These are phyloP conservation scores for Redunca redunca DNA, from an alignment of 2,113 vertebrate species.

Conservation along the genomic window DNA sequence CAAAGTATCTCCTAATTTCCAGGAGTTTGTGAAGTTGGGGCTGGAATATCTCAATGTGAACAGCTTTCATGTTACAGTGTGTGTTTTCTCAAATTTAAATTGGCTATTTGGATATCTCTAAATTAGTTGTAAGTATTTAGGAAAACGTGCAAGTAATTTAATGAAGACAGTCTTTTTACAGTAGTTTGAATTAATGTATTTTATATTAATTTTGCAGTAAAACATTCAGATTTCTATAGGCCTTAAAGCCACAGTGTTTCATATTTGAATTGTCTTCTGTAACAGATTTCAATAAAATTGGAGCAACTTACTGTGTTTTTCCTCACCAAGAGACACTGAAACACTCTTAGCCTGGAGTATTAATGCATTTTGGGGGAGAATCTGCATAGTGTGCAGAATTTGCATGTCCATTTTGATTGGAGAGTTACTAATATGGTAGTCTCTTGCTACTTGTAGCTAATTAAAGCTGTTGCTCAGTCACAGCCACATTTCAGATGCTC, in stretches of 20 bases:
- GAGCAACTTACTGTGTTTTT: conserved; percentile 30
- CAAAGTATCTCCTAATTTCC: neutral
- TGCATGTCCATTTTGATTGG: neutral
- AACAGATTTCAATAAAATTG: conserved; percentile 56
- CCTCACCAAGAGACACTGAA: neutral
- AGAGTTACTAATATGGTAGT: neutral
- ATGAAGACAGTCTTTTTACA: neutral
- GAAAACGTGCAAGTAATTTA: neutral
- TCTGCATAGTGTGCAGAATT: neutral
- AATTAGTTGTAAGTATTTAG: neutral
- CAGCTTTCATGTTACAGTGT: neutral
- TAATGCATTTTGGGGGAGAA: neutral
- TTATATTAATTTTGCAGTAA: conserved; percentile 54
- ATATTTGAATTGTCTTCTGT: conserved; percentile 36
- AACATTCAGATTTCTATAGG: neutral
- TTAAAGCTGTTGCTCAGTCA: neutral
- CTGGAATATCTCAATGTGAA: neutral
- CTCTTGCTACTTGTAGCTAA: neutral
- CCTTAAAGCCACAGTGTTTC: conserved; percentile 47
- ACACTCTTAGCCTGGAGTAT: neutral
- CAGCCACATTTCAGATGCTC: neutral
- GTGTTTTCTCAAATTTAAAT: conserved; percentile 6
- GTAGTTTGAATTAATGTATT: conserved; percentile 21
- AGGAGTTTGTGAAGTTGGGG: neutral
- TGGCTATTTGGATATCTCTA: neutral